A percentile compares a stretch with the other conserved stretches of the same genome.
Evolutionary conservation across 2,888 invertebrate species (phyloP).

Genomic region (Odontothrips loti): DNA sequence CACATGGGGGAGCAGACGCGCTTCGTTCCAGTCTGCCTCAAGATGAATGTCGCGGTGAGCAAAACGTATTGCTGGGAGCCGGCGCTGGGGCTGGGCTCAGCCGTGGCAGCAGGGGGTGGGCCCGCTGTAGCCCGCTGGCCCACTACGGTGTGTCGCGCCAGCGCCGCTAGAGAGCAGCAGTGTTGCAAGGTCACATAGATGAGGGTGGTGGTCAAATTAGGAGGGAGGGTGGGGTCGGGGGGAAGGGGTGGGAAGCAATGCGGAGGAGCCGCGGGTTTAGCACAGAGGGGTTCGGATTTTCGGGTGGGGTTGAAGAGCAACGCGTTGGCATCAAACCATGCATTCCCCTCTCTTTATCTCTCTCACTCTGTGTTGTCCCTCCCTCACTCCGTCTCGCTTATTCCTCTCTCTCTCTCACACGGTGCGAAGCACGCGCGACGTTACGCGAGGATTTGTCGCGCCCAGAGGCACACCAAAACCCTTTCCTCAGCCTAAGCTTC

Average conservation of each 20-base stretch:
- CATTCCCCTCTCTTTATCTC: too few species aligned
- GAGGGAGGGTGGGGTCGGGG: neutral
- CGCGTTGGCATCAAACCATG: neutral
- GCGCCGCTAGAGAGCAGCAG: neutral
- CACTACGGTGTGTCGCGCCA: neutral
- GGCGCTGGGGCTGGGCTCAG: neutral
- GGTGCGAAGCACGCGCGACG: neutral
- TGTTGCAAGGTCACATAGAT: too few species aligned
- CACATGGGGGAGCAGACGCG: neutral
- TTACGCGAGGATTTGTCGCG: slow-evolving; percentile 10
- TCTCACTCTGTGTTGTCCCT: too few species aligned
- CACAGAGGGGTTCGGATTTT: neutral
- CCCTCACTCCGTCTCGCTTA: neutral
- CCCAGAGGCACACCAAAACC: neutral
- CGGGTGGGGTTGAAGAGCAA: neutral
- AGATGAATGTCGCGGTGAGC: slow-evolving; percentile 22
- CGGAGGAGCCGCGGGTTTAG: too few species aligned
- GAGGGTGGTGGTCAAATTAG: too few species aligned
- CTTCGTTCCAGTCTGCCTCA: neutral
- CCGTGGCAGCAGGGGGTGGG: neutral
- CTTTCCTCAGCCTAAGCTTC: neutral
- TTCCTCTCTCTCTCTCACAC: neutral
- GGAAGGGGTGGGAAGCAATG: neutral
- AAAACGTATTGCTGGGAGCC: neutral
- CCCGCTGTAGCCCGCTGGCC: too few species aligned